These are phyloP conservation scores for Cossypha caffra DNA, from an alignment of 2,797 vertebrate species.

Conservation along the genomic window DNA sequence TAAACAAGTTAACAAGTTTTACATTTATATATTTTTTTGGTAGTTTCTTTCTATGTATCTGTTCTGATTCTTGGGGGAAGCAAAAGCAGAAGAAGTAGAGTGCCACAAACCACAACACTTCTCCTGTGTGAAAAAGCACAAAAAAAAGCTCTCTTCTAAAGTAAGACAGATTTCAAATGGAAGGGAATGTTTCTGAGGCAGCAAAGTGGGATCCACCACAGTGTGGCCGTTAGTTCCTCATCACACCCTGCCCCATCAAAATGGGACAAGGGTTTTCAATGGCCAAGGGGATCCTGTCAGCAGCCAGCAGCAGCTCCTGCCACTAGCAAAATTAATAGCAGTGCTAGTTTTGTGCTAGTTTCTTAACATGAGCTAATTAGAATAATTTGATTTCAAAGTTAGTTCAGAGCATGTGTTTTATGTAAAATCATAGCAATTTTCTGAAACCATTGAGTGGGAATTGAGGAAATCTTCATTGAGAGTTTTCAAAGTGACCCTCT, in stretches of 20 bases:
- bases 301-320: background rate
- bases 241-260: background rate
- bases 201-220: background rate
- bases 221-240: too few relatives aligned
- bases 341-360: background rate
- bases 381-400: background rate
- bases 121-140: background rate
- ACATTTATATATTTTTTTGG: background rate
- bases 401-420: background rate
- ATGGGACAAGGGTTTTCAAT: accelerated
- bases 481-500: background rate
- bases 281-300: background rate
- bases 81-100: background rate
- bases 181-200: background rate
- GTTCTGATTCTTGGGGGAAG: background rate
- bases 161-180: background rate
- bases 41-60: background rate
- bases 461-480: background rate
- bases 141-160: background rate
- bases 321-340: background rate
- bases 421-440: background rate
- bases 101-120: background rate
- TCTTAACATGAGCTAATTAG: background rate
- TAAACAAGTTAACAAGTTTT: background rate
- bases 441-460: background rate